These are phyloP conservation scores for Arizona elegans DNA, from an alignment of 2,113 vertebrate genomes.

Conservation along the genomic window DNA sequence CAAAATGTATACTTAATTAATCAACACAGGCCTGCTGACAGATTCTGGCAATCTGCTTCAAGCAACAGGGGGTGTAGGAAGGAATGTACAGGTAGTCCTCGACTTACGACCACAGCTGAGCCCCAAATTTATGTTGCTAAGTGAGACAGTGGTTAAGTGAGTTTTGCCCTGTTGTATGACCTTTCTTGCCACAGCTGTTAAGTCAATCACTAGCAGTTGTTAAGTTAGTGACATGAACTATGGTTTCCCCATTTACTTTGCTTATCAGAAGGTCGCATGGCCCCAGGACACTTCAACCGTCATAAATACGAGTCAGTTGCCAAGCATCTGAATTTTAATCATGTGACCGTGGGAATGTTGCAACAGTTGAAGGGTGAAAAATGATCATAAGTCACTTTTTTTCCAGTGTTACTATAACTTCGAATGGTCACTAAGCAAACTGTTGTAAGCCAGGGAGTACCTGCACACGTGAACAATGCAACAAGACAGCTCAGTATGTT, in stretches of 20 bases:
- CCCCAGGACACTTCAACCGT: not conserved
- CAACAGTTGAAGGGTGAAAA: not conserved
- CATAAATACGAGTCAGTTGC: not conserved
- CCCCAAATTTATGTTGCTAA: too few species aligned
- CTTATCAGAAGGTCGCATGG: not conserved
- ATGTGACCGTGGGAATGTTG: not conserved
- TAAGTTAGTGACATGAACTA: not conserved
- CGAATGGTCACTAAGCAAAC: not conserved
- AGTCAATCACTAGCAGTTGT: not conserved
- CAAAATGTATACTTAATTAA: not conserved
- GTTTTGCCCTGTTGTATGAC: too few species aligned
- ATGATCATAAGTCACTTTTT: too few species aligned
- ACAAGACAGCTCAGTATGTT: not conserved
- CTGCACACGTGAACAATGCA: not conserved
- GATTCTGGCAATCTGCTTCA: not conserved
- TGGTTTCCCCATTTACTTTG: not conserved
- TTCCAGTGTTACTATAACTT: not conserved
- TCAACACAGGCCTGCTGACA: not conserved
- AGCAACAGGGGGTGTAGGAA: not conserved
- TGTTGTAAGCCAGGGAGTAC: not conserved
- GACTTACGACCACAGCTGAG: too few species aligned
- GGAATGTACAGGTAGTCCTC: not conserved
- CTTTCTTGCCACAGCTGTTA: too few species aligned
- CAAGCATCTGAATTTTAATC: not conserved
- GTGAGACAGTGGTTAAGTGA: too few species aligned